These are phyloP conservation scores for Diplodus puntazzo DNA, from an alignment of 2,797 vertebrate species.

Conservation along the genomic window DNA sequence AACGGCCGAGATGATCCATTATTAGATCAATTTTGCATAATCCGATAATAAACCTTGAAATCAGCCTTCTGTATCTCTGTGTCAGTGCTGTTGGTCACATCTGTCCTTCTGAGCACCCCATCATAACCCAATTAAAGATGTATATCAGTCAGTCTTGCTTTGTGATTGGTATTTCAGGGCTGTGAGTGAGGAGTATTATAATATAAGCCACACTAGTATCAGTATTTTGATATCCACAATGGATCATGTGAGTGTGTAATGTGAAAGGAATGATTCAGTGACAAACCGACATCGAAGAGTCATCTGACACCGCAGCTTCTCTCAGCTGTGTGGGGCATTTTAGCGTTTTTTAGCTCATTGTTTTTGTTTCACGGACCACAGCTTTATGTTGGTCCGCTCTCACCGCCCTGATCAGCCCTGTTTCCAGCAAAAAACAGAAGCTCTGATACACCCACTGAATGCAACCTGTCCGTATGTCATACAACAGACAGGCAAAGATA, in stretches of 20 bases:
- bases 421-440: neutral
- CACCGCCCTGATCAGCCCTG: neutral
- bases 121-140: constrained; percentile 49
- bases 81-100: constrained; percentile 33
- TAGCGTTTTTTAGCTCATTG: neutral
- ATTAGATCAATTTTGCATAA: constrained; percentile 32
- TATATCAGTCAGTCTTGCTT: constrained; percentile 20
- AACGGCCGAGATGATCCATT: constrained; percentile 25
- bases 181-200: constrained; percentile 24
- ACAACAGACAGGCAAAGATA: no score
- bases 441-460: neutral
- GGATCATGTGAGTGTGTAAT: constrained; percentile 1
- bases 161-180: constrained; percentile 28
- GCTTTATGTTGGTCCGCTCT: neutral
- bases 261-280: neutral
- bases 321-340: fast-evolving
- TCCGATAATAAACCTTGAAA: constrained; percentile 39
- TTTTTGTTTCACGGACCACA: neutral
- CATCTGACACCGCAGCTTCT: neutral
- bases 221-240: constrained; percentile 10
- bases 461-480: neutral
- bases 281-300: neutral
- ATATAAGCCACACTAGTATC: constrained; percentile 29
- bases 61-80: constrained; percentile 25
- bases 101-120: constrained; percentile 39